Conservation (phyloP, 92 coral and sea anemone genomes). For the Phenganax subtilis region DNA sequence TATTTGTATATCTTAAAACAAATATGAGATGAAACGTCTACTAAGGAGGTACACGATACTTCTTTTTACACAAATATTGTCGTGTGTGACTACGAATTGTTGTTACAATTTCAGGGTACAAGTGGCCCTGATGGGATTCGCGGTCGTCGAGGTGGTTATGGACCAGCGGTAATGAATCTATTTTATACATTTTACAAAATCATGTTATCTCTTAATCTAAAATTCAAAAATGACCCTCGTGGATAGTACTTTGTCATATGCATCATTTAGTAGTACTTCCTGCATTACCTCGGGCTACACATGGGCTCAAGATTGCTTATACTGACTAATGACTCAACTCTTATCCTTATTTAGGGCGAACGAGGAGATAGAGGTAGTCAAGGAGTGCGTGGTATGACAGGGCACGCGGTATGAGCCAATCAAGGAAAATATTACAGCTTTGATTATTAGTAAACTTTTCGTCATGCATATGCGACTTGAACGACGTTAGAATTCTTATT, state of each 20-base stretch:
- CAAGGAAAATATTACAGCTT: background rate
- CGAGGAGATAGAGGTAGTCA: background rate
- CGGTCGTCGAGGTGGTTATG: constrained; percentile 18
- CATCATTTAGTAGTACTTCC: too few species aligned
- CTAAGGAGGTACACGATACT: background rate
- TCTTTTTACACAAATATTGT: background rate
- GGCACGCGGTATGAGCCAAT: background rate
- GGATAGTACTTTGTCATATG: too few species aligned
- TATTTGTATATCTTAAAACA: background rate
- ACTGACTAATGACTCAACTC: too few species aligned
- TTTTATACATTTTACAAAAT: background rate
- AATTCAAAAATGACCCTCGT: too few species aligned
- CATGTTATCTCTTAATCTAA: too few species aligned
- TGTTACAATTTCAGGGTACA: background rate
- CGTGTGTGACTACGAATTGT: background rate
- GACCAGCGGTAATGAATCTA: constrained; percentile 5
- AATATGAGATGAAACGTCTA: too few species aligned
- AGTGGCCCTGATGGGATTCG: constrained; percentile 2
- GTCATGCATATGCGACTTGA: too few species aligned
- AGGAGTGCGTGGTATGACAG: background rate
- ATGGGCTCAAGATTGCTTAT: too few species aligned
- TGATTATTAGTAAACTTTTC: background rate
- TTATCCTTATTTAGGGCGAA: background rate
- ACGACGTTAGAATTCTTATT: too few species aligned
- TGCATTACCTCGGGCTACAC: too few species aligned